Base-by-base conservation (phyloP, 2,888 invertebrate species). In the Lasiommata megera region DNA sequence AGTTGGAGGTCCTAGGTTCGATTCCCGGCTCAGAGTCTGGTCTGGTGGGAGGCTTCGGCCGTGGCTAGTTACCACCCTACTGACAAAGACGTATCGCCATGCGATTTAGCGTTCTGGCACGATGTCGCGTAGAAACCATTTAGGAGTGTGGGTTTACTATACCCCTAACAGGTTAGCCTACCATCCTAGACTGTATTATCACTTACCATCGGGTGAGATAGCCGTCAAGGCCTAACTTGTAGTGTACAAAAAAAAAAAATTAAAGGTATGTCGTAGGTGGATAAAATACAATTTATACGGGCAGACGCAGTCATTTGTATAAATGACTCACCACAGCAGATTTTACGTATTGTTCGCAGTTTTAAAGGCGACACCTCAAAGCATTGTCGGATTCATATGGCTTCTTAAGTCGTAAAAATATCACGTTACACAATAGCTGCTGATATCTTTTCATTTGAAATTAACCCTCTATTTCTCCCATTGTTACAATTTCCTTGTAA, bases 401-500 rank as follows among this genome's bases (percentile, higher is more conserved):
- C 85, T 89, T 89, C 89, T 76, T 83, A 84, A 89, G 88, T 88
- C 84, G 86, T 88, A 84, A 82, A 84, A 84, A 82, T 86, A 84
- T 89, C 88, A 75, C 72, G 77, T 89, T 84, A 82, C 88, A 86
- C 84, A 87, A 84, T 84, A 83, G 80, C 80, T 72, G 77, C 79
- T 81, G 84, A 86, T 86, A 84, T 84, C 77, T 81, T 82, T 82
- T 83, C 76, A 77, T 82, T 76, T 72, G 69, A 75, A 79, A 76
- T 76, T 66, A 66, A 61, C 75, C 76, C 58, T 66, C 63, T 68
- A 65, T 65, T 66, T 67, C 64, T 37, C 37, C 63, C 63, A 63
- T 68, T 68, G 64, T 62, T 65, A 56, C 63, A 51, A 60, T 59
- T 62, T 69, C 64, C 58, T 52, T 34, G 14, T 17, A 62, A 52